Percentiles rank a stretch among this genome's conserved stretches.
Evolutionary conservation across 2,797 vertebrate species (phyloP).

Genomic region (Micropoecilia bifurca): DNA sequence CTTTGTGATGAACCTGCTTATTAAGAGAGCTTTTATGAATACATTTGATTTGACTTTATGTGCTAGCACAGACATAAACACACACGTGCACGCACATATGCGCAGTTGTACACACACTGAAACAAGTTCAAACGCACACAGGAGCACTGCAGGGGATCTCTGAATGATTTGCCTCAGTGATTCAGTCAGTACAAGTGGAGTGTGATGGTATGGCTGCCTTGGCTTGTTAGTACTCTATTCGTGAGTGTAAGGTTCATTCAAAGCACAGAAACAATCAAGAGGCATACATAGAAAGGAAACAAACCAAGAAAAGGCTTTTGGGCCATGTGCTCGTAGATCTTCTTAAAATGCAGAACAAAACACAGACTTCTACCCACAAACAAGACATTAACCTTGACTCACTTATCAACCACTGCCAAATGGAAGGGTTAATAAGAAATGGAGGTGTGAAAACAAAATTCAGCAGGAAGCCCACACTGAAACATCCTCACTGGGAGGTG

Average conservation of each 20-base stretch:
- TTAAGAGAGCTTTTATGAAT: constrained; percentile 59
- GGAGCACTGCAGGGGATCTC: constrained; percentile 60
- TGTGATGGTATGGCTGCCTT: constrained; percentile 46
- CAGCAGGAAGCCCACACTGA: constrained; percentile 52
- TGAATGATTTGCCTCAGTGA: constrained; percentile 67
- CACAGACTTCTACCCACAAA: constrained; percentile 22
- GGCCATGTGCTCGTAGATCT: constrained; percentile 23
- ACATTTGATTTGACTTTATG: constrained; percentile 59
- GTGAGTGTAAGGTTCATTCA: constrained; percentile 42
- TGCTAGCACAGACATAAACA: background rate
- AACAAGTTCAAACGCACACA: constrained; percentile 35
- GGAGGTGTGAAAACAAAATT: constrained; percentile 46
- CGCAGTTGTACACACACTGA: constrained; percentile 2
- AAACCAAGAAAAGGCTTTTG: constrained; percentile 20
- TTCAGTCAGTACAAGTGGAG: constrained; percentile 59
- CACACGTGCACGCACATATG: background rate
- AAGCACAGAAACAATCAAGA: constrained; percentile 26
- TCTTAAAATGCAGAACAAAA: constrained; percentile 14
- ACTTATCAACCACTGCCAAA: constrained; percentile 44
- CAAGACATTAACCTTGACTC: constrained; percentile 47
- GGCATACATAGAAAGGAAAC: constrained; percentile 32
- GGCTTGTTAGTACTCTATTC: constrained; percentile 43
- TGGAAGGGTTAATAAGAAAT: constrained; percentile 55
- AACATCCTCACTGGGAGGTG: constrained; percentile 19
- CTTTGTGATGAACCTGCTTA: constrained; percentile 53